Base-by-base conservation (phyloP, 1,140 invertebrate species). In the Tachypleus tridentatus region DNA sequence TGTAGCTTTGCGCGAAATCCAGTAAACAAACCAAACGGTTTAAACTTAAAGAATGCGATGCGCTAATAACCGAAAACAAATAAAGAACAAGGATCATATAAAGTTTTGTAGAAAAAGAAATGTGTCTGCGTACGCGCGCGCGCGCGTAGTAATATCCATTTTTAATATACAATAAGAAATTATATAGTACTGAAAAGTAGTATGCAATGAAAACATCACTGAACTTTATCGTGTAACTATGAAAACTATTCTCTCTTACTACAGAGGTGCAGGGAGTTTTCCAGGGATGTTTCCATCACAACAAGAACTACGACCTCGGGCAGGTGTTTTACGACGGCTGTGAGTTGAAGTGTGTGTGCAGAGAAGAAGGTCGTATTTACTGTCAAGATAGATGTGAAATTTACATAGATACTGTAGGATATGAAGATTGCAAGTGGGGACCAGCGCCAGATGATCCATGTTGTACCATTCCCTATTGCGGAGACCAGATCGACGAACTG, bases 381-480 rank as follows among this genome's bases (percentile, higher is more conserved):
- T 92, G 89, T 71, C 83, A 85, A 71, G 83, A 86, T 29, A 84
- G 87, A 80, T 81, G 74, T 64, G 69, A 70, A 51, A 57, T 71
- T 76, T 54, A 78, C 77, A 63, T 75, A 58, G 65, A 72, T 50
- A 70, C 79, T 74, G 65, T 68, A 61, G 71, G 69, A 4, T 81
- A 81, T 8, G 86, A 88, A 51, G 82, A 84, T 68, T 91, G 88
- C 72, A 81, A 70, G 5, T 72, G 70, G 72, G 58, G 54, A 0
- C 83, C 83, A 69, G 86, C 89, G 74, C 83, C 86, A 4, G 84
- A 85, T 10, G 90, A 94, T 74, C 75, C 84, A 2, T 93, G 91
- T 73, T 93, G 91, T 71, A 88, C 86, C 56, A 82, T 89, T 67
- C 85, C 89, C 60, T 78, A 89, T 2, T 93, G 90, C 73, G 87